Percentiles rank a stretch among this genome's conserved stretches.
These are phyloP conservation scores for Syngnathus floridae DNA, from an alignment of 2,113 vertebrate species.

Conservation along the genomic window DNA sequence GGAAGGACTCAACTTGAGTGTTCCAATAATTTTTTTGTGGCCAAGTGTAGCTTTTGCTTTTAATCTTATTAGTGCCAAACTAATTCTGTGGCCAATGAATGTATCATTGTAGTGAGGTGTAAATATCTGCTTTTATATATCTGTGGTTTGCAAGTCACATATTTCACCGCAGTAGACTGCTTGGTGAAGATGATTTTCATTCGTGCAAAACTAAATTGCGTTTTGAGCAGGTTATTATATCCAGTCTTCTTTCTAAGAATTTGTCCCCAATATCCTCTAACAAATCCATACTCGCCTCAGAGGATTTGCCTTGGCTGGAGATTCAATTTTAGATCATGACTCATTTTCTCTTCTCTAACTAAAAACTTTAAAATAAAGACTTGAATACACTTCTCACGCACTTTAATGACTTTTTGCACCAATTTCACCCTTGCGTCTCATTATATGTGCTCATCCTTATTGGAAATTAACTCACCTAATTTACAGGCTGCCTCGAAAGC, in stretches of 20 bases:
- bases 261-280: slow-evolving; percentile 29
- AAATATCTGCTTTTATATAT: neutral
- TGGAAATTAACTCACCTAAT: slow-evolving; percentile 28
- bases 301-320: slow-evolving; percentile 23
- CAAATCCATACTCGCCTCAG: slow-evolving; percentile 36
- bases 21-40: neutral
- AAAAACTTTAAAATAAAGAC: slow-evolving; percentile 27
- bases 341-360: slow-evolving; percentile 21
- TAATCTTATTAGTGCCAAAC: neutral
- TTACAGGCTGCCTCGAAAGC: slow-evolving; percentile 11
- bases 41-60: neutral
- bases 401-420: slow-evolving; percentile 15
- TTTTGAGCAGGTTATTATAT: slow-evolving; percentile 27
- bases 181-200: slow-evolving; percentile 19
- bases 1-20: too few relatives aligned
- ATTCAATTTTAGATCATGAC: slow-evolving; percentile 26
- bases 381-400: slow-evolving; percentile 18
- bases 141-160: neutral
- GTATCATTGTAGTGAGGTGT: neutral
- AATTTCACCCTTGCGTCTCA: slow-evolving; percentile 12
- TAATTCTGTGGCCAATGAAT: neutral
- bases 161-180: slow-evolving; percentile 1
- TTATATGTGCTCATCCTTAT: neutral
- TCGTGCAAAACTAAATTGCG: slow-evolving; percentile 30
- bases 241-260: slow-evolving; percentile 22